A percentile compares a stretch with the other conserved stretches of the same genome.
phyloP scores from a whole-genome alignment of 2,113 vertebrate species.

The Salminus brasiliensis region DNA sequence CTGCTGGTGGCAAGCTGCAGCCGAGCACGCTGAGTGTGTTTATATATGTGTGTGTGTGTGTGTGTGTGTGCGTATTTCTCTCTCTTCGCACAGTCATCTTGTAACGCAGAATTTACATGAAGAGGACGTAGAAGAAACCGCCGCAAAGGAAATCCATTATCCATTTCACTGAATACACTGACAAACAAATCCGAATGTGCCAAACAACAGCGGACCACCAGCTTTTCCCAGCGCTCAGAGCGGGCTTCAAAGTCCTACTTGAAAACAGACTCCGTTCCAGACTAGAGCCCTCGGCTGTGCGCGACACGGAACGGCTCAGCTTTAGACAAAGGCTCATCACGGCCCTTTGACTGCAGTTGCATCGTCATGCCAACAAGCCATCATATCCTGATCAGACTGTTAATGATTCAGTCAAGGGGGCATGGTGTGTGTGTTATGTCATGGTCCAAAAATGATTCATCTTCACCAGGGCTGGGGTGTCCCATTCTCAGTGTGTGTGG shows the following conservation, averaged over 20 bases:
- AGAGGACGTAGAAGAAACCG: background rate
- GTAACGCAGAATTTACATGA: background rate
- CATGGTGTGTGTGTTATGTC: background rate
- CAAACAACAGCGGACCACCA: background rate
- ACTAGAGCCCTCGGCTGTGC: background rate
- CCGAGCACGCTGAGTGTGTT: background rate
- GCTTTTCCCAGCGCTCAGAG: background rate
- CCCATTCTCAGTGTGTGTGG: no score
- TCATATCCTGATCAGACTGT: background rate
- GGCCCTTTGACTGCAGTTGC: background rate
- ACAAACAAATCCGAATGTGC: background rate
- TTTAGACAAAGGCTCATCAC: background rate
- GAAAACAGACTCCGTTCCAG: background rate
- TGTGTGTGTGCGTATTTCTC: slow-evolving; percentile 18
- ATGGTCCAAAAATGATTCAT: background rate
- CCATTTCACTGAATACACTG: background rate
- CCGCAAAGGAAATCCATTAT: background rate
- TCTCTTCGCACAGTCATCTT: background rate
- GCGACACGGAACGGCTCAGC: background rate
- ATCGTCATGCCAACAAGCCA: background rate
- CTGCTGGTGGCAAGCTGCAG: slow-evolving; percentile 10
- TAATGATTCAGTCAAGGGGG: background rate
- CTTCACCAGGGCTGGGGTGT: background rate
- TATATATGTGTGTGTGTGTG: slow-evolving; percentile 20
- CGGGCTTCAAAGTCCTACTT: background rate